A percentile compares a stretch with the other conserved stretches of the same genome.
phyloP scores from a whole-genome alignment of 2,888 invertebrate species.

The Heteromyza rotundicornis region DNA sequence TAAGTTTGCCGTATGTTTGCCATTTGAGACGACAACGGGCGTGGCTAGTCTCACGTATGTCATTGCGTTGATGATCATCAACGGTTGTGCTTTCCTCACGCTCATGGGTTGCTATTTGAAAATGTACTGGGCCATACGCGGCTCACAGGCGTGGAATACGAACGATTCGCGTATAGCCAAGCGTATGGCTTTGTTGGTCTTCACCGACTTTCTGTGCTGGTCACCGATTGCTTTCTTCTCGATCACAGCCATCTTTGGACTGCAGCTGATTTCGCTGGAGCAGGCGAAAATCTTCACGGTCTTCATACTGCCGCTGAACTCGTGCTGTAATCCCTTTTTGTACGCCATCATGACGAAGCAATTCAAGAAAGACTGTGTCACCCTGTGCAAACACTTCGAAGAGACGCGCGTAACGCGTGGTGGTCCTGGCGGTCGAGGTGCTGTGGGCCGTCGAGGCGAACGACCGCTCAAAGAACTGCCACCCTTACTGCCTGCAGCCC shows the following conservation, averaged over 20 bases:
- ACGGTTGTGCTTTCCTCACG: slow-evolving; percentile 92
- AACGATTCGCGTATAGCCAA: slow-evolving; percentile 96
- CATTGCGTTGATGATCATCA: slow-evolving; percentile 87
- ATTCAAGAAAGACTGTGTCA: slow-evolving; percentile 96
- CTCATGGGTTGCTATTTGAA: slow-evolving; percentile 95
- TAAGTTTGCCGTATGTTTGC: slow-evolving; percentile 95
- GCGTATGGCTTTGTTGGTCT: slow-evolving; percentile 94
- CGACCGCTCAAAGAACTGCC: slow-evolving; percentile 77
- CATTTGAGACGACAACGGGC: slow-evolving; percentile 86
- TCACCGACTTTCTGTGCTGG: slow-evolving; percentile 98
- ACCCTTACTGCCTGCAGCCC: slow-evolving; percentile 63
- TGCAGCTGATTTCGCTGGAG: slow-evolving; percentile 88
- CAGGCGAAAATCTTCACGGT: slow-evolving; percentile 97
- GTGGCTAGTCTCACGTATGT: slow-evolving; percentile 85
- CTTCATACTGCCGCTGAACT: slow-evolving; percentile 93
- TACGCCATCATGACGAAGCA: slow-evolving; percentile 98
- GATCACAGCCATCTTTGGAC: slow-evolving; percentile 89
- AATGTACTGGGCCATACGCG: slow-evolving; percentile 98
- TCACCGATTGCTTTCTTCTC: slow-evolving; percentile 97
- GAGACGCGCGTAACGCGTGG: slow-evolving; percentile 77
- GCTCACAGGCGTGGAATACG: slow-evolving; percentile 96
- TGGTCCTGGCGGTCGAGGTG: slow-evolving; percentile 36
- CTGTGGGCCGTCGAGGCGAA: slow-evolving; percentile 73
- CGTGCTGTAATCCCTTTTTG: slow-evolving; percentile 96
- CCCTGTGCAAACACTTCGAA: slow-evolving; percentile 94